Percentiles rank a stretch among this genome's conserved stretches.
phyloP scores from a whole-genome alignment of 2,888 invertebrate genomes.

The Eupithecia inturbata region DNA sequence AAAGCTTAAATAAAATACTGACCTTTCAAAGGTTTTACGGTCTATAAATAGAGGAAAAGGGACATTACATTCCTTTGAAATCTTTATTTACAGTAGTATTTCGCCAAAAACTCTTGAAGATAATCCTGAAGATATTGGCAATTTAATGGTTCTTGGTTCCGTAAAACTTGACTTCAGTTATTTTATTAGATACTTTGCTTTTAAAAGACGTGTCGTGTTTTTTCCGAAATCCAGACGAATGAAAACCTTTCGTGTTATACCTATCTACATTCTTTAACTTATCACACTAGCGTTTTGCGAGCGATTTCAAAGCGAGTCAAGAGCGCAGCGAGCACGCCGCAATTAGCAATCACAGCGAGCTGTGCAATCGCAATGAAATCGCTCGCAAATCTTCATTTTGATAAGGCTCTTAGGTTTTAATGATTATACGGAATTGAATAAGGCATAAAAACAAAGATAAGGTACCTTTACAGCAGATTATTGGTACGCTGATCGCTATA shows the following conservation, averaged over 20 bases:
- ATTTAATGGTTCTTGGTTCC: constrained; percentile 2
- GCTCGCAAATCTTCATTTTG: too few relatives aligned
- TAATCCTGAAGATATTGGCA: constrained; percentile 11
- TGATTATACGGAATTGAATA: too few relatives aligned
- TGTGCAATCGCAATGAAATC: too few relatives aligned
- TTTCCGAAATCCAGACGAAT: background rate
- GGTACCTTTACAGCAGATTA: too few relatives aligned
- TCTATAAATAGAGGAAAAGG: background rate
- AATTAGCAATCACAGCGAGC: too few relatives aligned
- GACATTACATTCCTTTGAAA: background rate
- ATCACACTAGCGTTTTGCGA: too few relatives aligned
- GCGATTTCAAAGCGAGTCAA: too few relatives aligned
- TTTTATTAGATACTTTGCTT: background rate
- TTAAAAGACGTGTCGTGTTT: background rate
- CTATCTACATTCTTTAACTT: too few relatives aligned
- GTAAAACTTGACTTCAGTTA: constrained; percentile 14
- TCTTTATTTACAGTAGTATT: constrained; percentile 11
- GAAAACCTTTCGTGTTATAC: background rate
- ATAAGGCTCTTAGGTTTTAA: too few relatives aligned
- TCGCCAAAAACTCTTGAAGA: constrained; percentile 4
- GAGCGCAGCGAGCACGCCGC: too few relatives aligned
- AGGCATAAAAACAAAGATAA: too few relatives aligned
- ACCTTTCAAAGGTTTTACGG: background rate
- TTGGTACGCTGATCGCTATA: too few relatives aligned
- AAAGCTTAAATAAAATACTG: background rate